Percentiles rank a stretch among this genome's conserved stretches.
These are phyloP conservation scores for Aphaenogaster rudis DNA, from an alignment of 1,140 invertebrate genomes.

Conservation along the genomic window DNA sequence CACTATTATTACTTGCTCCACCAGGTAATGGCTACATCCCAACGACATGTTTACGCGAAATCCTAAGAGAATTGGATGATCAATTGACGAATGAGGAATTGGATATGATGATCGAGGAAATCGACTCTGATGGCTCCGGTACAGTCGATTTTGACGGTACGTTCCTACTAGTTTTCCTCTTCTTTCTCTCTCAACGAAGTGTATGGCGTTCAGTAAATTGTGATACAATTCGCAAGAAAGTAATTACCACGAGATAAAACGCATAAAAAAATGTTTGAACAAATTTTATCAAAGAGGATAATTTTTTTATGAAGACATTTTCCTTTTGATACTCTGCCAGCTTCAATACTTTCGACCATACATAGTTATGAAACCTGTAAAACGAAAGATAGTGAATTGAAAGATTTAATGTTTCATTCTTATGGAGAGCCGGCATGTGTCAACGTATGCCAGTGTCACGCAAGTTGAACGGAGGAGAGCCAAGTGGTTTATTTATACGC, in stretches of 20 bases:
- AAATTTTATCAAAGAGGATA: background rate
- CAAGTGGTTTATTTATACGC: slow-evolving; percentile 54
- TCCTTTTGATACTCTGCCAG: background rate
- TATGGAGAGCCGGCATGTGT: background rate
- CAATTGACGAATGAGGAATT: slow-evolving; percentile 96
- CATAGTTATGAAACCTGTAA: background rate
- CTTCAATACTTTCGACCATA: background rate
- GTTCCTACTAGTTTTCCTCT: slow-evolving; percentile 51
- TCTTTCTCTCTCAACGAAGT: background rate
- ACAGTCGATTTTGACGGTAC: slow-evolving; percentile 94
- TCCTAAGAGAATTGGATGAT: slow-evolving; percentile 96
- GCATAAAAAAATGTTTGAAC: background rate
- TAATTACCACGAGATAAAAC: background rate
- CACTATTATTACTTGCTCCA: slow-evolving; percentile 24
- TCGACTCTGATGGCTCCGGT: slow-evolving; percentile 97
- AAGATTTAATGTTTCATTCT: slow-evolving; percentile 12
- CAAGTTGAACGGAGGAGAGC: background rate
- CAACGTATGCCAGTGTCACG: background rate
- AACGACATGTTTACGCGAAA: slow-evolving; percentile 96
- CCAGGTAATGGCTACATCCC: slow-evolving; percentile 98
- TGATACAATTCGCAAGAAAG: background rate
- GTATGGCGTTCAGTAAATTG: background rate
- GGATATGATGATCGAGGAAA: slow-evolving; percentile 98
- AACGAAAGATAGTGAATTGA: background rate
- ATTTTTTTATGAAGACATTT: background rate